Conservation (phyloP, 2,113 vertebrate genomes). For the Takifugu flavidus region DNA sequence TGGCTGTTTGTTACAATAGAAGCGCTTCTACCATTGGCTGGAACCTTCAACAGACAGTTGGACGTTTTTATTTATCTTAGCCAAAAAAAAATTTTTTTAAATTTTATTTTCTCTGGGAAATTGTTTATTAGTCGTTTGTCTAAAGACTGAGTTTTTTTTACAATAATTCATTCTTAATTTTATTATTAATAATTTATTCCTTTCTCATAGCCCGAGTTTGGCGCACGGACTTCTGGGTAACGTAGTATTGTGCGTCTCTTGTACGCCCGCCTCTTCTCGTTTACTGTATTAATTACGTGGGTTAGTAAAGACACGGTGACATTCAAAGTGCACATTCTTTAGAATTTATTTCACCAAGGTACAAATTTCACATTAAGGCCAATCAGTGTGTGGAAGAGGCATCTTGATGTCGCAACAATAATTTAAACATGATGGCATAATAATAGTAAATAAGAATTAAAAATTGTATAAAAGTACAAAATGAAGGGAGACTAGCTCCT, state of each 20-base stretch:
- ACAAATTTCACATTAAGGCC: slow-evolving; percentile 74
- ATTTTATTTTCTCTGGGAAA: too few species aligned
- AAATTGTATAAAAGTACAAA: slow-evolving; percentile 81
- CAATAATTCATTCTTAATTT: background rate
- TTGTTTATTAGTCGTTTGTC: too few species aligned
- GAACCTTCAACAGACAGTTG: slow-evolving; percentile 29
- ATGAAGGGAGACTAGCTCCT: slow-evolving; percentile 72
- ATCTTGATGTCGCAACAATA: slow-evolving; percentile 67
- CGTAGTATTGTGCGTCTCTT: slow-evolving; percentile 47
- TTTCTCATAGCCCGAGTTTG: background rate
- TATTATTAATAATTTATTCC: background rate
- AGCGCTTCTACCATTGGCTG: slow-evolving; percentile 59
- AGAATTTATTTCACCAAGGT: slow-evolving; percentile 72
- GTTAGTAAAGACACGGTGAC: slow-evolving; percentile 12
- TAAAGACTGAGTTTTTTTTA: background rate
- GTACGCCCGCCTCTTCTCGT: background rate
- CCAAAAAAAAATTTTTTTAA: background rate
- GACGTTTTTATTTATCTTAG: background rate
- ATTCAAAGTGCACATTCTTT: slow-evolving; percentile 59
- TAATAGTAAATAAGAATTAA: slow-evolving; percentile 68
- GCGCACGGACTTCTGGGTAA: slow-evolving; percentile 59
- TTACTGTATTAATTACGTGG: too few species aligned
- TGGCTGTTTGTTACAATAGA: slow-evolving; percentile 46
- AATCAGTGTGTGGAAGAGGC: slow-evolving; percentile 70
- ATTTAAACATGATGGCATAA: slow-evolving; percentile 66